phyloP scores from a whole-genome alignment of 1,140 invertebrate species.

The Choristoneura fumiferana region DNA sequence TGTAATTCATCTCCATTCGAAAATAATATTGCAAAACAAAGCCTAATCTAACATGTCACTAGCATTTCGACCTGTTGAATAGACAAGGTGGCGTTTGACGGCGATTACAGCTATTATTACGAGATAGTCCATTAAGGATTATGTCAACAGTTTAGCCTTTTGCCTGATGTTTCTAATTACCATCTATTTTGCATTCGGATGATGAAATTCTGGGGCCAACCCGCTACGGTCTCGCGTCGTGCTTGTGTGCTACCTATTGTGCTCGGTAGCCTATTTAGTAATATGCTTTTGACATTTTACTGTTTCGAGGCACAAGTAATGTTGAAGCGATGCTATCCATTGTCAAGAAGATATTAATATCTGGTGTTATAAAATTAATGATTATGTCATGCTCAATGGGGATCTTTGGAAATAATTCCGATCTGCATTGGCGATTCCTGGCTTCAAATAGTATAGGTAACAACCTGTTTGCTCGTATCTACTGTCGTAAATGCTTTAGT shows the following conservation, averaged over 20 bases:
- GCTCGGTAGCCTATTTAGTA: slow-evolving; percentile 25
- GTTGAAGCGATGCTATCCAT: slow-evolving; percentile 2
- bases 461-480: too few relatives aligned
- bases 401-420: too few relatives aligned
- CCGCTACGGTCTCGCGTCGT: slow-evolving; percentile 22
- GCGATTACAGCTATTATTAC: background rate
- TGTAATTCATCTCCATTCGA: too few relatives aligned
- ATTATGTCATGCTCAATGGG: too few relatives aligned
- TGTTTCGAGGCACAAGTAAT: background rate
- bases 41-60: background rate
- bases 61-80: slow-evolving; percentile 4
- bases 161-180: slow-evolving; percentile 36
- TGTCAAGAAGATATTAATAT: too few relatives aligned
- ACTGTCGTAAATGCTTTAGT: too few relatives aligned
- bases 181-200: slow-evolving; percentile 29
- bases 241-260: slow-evolving; percentile 20
- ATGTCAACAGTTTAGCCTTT: slow-evolving; percentile 13
- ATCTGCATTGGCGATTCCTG: too few relatives aligned
- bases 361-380: too few relatives aligned
- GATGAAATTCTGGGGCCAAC: slow-evolving; percentile 32
- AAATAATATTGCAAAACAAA: background rate
- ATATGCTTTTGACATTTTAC: slow-evolving; percentile 24
- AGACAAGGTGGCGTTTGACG: background rate
- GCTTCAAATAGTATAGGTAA: too few relatives aligned
- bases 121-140: slow-evolving; percentile 17